Conservation (phyloP, 2,113 vertebrate genomes). For the Mobula birostris region DNA sequence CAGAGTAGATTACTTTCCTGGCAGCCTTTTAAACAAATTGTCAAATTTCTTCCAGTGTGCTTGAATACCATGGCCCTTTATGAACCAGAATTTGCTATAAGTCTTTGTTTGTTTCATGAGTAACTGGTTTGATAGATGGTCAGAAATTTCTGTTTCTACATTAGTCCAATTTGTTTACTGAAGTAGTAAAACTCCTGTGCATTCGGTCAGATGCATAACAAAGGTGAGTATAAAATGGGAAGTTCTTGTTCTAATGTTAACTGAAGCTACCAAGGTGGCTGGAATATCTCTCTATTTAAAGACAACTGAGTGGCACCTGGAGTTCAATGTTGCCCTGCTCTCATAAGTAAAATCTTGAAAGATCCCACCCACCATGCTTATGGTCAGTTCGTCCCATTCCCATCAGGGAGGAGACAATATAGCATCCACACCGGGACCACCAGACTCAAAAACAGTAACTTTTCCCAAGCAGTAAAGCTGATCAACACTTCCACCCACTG, state of each 20-base stretch:
- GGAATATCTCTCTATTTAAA: neutral
- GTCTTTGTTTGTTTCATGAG: neutral
- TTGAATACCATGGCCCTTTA: neutral
- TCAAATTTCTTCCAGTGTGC: slow-evolving; percentile 2
- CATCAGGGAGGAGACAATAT: too few species aligned
- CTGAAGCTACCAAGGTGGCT: too few species aligned
- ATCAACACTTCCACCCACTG: too few species aligned
- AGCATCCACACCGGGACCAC: too few species aligned
- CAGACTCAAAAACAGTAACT: too few species aligned
- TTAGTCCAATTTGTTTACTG: neutral
- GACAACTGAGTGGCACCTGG: neutral
- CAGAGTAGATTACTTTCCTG: slow-evolving; percentile 14
- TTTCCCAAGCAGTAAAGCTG: too few species aligned
- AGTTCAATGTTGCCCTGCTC: neutral
- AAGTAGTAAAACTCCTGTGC: neutral
- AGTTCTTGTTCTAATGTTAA: neutral
- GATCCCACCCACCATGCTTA: too few species aligned
- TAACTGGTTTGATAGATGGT: neutral
- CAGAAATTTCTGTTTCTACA: neutral
- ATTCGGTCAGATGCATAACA: too few species aligned
- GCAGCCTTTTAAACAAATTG: neutral
- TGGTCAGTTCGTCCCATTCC: too few species aligned
- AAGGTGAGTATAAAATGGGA: neutral
- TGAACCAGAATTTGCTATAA: neutral
- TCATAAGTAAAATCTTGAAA: neutral